These are phyloP conservation scores for Synergus japonicus DNA, from an alignment of 2,888 invertebrate genomes.

Conservation along the genomic window DNA sequence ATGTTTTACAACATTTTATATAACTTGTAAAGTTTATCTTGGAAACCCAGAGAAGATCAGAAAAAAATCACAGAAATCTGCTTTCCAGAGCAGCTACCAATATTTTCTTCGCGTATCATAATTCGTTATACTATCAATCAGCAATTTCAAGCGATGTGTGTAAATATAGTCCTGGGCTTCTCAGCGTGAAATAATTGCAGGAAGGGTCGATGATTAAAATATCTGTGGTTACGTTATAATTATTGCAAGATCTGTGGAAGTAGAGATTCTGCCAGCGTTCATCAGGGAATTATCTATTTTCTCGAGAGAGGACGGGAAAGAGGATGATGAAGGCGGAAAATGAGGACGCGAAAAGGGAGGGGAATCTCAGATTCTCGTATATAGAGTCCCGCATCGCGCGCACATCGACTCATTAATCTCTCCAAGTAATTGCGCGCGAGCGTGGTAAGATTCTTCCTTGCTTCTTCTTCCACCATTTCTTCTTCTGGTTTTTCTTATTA, in stretches of 20 bases:
- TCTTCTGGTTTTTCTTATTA: constrained; percentile 30
- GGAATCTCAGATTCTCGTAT: constrained; percentile 56
- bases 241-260: constrained; percentile 33
- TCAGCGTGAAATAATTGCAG: constrained; percentile 33
- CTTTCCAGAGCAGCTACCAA: background rate
- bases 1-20: too few relatives aligned
- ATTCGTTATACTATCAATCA: constrained; percentile 40
- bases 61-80: too few relatives aligned
- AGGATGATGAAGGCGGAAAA: constrained; percentile 29
- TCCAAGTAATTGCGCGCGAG: constrained; percentile 71
- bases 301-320: background rate
- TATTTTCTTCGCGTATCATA: background rate
- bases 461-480: constrained; percentile 46
- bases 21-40: too few relatives aligned
- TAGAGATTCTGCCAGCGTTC: constrained; percentile 19
- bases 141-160: constrained; percentile 30
- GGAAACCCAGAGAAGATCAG: too few relatives aligned
- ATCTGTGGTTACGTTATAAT: constrained; percentile 38
- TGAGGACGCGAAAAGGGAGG: constrained; percentile 20
- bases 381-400: constrained; percentile 68
- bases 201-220: constrained; percentile 38
- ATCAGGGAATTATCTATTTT: constrained; percentile 26
- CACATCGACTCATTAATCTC: constrained; percentile 75
- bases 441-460: constrained; percentile 63
- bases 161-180: constrained; percentile 22